Base-by-base conservation (phyloP, 2,888 invertebrate genomes). In the Steinernema hermaphroditum region DNA sequence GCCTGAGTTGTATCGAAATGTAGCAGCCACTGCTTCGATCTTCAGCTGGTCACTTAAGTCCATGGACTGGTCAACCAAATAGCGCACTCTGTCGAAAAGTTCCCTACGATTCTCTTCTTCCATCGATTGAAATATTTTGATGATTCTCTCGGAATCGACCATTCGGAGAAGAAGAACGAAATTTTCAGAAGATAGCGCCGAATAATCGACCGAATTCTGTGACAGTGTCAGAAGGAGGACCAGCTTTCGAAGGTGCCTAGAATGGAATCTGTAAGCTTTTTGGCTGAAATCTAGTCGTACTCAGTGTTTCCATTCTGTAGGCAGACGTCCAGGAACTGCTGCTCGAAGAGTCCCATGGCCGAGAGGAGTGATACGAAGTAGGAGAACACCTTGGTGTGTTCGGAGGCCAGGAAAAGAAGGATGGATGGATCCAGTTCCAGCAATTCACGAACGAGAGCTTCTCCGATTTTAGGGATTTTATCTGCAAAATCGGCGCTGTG, bases 351-450 rank as follows among this genome's bases (percentile, higher is more conserved):
- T 12, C 27, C 19, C 54, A 54, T 54, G 27, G 54, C 54, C 6
- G 54, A 54, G 22, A 54, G 54, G 54, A 54, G 54, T 22, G 54
- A 54, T 1, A 54, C 54, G 27, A 54, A 54, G 27, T 54, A 54
- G 22, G 54, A 54, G 27, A 54, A 54, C 6, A 54, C 12, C 27
- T 54, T 54, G 6, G 54, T 6, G 24, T 54, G 54, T 16, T 54
- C 24, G 22, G 54, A 22, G 19, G 54, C 54, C 54, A 54, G 2
- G 22, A 54, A 54, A 2, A 16, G 6, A 4, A 54, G 54, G 16
- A 54, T 4, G 2, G 24, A 24, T 16, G 9, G 4, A 27, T 54
- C 54, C 6, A 54, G 27, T 4, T 54, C 54, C 24, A 54, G 54
- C 6, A 54, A 27, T 27, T 54, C 54, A 12, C 6, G 6, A 24